Evolutionary conservation across 1,140 invertebrate genomes (phyloP).

Genomic region (Notospermus geniculatus): DNA sequence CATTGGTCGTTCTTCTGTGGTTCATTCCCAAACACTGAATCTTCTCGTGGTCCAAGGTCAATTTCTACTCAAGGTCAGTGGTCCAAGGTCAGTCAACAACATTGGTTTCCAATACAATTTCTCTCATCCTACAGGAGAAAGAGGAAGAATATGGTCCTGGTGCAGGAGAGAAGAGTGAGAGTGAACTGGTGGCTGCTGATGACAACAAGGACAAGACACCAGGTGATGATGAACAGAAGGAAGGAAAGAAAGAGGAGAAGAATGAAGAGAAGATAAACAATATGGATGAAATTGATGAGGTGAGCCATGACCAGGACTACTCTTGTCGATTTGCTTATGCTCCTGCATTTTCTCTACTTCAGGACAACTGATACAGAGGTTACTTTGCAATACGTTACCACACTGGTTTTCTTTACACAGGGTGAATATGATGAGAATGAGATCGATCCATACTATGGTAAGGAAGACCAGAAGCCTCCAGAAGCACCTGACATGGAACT

Average conservation of each 20-base stretch:
- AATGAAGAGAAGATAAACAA: slow-evolving; percentile 45
- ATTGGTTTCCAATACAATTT: no score
- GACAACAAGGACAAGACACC: slow-evolving; percentile 56
- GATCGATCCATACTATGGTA: slow-evolving; percentile 79
- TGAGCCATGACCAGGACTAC: slow-evolving; percentile 58
- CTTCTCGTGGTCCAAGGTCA: no score
- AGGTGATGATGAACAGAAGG: slow-evolving; percentile 62
- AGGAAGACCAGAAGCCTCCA: slow-evolving; percentile 38
- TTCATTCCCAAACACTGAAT: no score
- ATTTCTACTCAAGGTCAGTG: no score
- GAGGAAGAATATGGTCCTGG: slow-evolving; percentile 49
- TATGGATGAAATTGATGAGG: slow-evolving; percentile 72
- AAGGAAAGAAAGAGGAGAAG: slow-evolving; percentile 61
- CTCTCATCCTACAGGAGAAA: slow-evolving; percentile 19
- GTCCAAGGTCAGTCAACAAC: no score
- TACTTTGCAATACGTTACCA: no score
- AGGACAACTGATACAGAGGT: no score
- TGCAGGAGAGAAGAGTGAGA: slow-evolving; percentile 40
- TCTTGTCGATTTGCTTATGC: no score
- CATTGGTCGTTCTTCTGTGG: no score
- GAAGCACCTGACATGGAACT: slow-evolving; percentile 78
- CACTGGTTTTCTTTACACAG: slow-evolving; percentile 25
- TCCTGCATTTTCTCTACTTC: no score
- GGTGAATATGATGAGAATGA: slow-evolving; percentile 56
- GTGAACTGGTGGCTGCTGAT: slow-evolving; percentile 55